Conservation (phyloP, 1,140 invertebrate genomes). For the Ephestia elutella region DNA sequence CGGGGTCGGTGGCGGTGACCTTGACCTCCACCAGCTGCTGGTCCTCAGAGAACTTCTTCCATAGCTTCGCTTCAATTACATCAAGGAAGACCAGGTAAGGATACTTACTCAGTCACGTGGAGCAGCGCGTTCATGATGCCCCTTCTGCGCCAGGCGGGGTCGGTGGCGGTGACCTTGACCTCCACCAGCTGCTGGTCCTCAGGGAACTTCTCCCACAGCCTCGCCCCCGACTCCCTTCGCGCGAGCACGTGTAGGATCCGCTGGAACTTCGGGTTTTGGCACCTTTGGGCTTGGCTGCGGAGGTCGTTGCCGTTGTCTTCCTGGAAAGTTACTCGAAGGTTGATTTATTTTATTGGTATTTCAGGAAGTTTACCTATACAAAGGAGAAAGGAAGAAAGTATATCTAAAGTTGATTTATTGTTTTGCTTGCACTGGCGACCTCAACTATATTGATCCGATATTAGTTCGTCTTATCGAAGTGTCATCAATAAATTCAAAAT, state of each 20-base stretch:
- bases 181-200: slow-evolving; percentile 75
- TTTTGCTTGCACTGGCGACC: no score
- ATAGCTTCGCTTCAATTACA: slow-evolving; percentile 69
- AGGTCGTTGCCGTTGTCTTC: slow-evolving; percentile 37
- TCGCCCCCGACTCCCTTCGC: slow-evolving; percentile 71
- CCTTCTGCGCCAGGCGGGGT: slow-evolving; percentile 76
- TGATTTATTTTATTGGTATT: no score
- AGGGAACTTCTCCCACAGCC: slow-evolving; percentile 74
- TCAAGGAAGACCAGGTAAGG: slow-evolving; percentile 43
- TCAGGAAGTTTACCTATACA: no score
- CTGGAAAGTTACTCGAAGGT: no score
- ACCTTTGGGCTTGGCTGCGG: slow-evolving; percentile 46
- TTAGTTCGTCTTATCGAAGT: no score
- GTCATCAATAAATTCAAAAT: no score
- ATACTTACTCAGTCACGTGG: slow-evolving; percentile 76
- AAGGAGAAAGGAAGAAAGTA: no score
- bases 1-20: slow-evolving; percentile 78
- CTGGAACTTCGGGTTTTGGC: slow-evolving; percentile 75
- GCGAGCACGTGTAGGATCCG: slow-evolving; percentile 78
- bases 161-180: slow-evolving; percentile 79
- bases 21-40: slow-evolving; percentile 47
- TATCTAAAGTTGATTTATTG: no score
- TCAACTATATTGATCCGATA: no score
- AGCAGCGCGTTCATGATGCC: slow-evolving; percentile 79
- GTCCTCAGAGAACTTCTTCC: slow-evolving; percentile 64